Base-by-base conservation (phyloP, 2,797 vertebrate species). In the Loris lydekkerianus region DNA sequence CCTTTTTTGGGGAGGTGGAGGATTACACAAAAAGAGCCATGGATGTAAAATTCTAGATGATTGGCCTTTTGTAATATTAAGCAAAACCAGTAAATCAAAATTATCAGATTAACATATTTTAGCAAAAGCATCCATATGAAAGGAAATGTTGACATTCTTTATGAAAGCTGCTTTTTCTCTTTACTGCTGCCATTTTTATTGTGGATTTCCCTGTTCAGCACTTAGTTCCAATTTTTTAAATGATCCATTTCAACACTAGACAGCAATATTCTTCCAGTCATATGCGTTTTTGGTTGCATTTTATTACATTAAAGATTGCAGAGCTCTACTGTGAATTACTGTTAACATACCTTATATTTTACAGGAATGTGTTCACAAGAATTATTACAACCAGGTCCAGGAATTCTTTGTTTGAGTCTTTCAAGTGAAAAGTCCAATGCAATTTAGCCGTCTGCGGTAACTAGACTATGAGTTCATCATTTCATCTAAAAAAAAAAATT, bases 151-250 rank as follows among this genome's bases (percentile, higher is more conserved):
- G 96, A 91, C 90, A 69, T 95, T 96, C 85, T 97, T 97, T 96
- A 94, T 96, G 92, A 96, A 96, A 96, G 72, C 73, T 65, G 69
- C 77, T 91, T 94, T 91, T 86, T 27, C 67, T 60, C 89, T 85
- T 96, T 73, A 88, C 89, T 95, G 73, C 94, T 95, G 93, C 85
- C 93, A 88, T 97, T 95, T 96, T 96, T 91, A 86, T 95, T 85
- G 91, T 94, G 84, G 82, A 97, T 96, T 96, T 97, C 95, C 93
- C 93, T 96, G 34, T 88, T 96, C 81, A 37, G 86, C 86, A 88
- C 86, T 96, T 96, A 96, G 91, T 93, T 97, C 93, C 95, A 97
- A 86, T 94, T 96, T 96, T 96, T 96, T 83, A 93, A 97, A 96
- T 96, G 94, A 97, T 96, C 83, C 93, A 86, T 97, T 97, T 95